Evolutionary conservation across 2,113 vertebrate genomes (phyloP).

Genomic region (Phainopepla nitens): DNA sequence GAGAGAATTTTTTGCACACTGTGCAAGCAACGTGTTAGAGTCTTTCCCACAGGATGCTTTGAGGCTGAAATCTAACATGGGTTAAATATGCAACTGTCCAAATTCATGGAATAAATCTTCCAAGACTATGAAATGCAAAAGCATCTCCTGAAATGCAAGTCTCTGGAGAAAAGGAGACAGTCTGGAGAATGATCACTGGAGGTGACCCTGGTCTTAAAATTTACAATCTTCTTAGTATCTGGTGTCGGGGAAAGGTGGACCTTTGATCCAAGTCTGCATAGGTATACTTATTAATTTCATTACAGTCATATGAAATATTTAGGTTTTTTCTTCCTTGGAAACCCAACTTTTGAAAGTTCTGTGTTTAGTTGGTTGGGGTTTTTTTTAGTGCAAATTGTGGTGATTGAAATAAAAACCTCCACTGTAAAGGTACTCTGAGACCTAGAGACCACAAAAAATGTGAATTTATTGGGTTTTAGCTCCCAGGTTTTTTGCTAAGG

Average conservation of each 20-base stretch:
- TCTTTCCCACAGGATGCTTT: background rate
- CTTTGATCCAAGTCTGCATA: background rate
- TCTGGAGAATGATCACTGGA: background rate
- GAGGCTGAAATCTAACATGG: background rate
- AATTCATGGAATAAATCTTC: background rate
- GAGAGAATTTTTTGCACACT: background rate
- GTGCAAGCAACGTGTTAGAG: rapidly evolving
- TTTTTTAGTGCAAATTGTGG: background rate
- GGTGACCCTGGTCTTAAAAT: background rate
- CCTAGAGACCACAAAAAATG: background rate
- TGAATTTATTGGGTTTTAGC: background rate
- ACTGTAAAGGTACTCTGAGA: background rate
- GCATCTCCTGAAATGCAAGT: background rate
- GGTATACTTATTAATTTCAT: background rate
- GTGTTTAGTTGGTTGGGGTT: rapidly evolving
- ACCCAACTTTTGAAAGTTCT: background rate
- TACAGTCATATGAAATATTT: background rate
- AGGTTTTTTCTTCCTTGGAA: background rate
- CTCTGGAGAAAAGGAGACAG: background rate
- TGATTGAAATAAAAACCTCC: background rate
- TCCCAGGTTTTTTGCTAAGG: background rate
- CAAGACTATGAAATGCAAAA: background rate
- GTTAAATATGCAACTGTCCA: background rate
- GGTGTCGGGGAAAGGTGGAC: background rate
- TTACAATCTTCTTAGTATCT: background rate